A percentile compares a stretch with the other conserved stretches of the same genome.
Conservation (phyloP, 2,797 vertebrate genomes). For the Semaprochilodus insignis region DNA sequence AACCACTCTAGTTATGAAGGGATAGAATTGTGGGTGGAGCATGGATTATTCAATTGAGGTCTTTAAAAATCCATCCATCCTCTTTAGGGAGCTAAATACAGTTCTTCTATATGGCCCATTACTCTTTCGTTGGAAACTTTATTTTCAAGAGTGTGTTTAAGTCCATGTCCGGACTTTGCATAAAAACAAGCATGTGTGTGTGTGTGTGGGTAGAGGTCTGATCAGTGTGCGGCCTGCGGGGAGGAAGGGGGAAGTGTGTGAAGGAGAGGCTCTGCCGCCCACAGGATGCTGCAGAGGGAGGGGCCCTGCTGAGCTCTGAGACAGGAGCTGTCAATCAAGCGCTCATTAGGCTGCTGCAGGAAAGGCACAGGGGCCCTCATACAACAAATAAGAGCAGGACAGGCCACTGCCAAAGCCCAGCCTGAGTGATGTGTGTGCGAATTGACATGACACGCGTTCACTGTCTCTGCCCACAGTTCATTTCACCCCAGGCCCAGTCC, state of each 20-base stretch:
- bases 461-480: slow-evolving; percentile 64
- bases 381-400: slow-evolving; percentile 63
- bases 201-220: slow-evolving; percentile 37
- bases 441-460: slow-evolving; percentile 81
- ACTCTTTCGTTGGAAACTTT: too few relatives aligned
- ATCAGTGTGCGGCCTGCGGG: slow-evolving; percentile 31
- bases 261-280: slow-evolving; percentile 35
- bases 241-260: slow-evolving; percentile 8
- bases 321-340: slow-evolving; percentile 80
- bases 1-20: too few relatives aligned
- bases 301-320: slow-evolving; percentile 70
- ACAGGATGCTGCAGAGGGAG: slow-evolving; percentile 62
- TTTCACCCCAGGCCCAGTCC: slow-evolving; percentile 45
- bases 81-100: too few relatives aligned
- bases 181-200: slow-evolving; percentile 10
- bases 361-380: slow-evolving; percentile 69
- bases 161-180: background rate
- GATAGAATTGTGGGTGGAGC: background rate
- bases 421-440: slow-evolving; percentile 80
- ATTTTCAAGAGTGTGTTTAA: too few relatives aligned
- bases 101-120: too few relatives aligned
- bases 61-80: background rate
- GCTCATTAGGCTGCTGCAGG: slow-evolving; percentile 78
- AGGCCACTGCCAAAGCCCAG: slow-evolving; percentile 79
- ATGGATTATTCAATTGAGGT: background rate